These are phyloP conservation scores for Notocelia uddmanniana DNA, from an alignment of 2,888 invertebrate genomes.

Conservation along the genomic window DNA sequence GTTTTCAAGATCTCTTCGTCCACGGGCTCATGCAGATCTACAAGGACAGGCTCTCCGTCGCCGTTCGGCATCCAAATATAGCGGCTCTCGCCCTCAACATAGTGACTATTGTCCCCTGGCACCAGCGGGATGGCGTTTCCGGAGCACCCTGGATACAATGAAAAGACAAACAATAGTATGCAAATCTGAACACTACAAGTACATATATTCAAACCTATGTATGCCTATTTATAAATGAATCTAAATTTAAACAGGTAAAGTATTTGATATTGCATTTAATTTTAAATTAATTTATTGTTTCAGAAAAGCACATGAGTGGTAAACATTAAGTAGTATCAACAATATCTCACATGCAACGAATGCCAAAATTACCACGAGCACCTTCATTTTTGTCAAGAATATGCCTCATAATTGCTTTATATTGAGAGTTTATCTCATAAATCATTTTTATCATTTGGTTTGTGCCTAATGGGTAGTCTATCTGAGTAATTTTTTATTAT, in stretches of 20 bases:
- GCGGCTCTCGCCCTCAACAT: slow-evolving; percentile 56
- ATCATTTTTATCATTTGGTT: slow-evolving; percentile 8
- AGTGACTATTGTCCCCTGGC: slow-evolving; percentile 56
- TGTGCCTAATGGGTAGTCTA: background rate
- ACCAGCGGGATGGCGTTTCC: slow-evolving; percentile 42
- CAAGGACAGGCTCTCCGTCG: slow-evolving; percentile 52
- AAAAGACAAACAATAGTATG: background rate
- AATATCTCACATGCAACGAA: slow-evolving; percentile 45
- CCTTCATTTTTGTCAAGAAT: slow-evolving; percentile 43
- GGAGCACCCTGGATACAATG: slow-evolving; percentile 39
- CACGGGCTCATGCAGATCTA: slow-evolving; percentile 54
- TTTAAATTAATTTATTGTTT: no score
- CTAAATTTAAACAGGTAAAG: no score
- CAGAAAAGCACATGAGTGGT: no score
- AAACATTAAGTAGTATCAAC: no score
- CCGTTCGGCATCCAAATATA: slow-evolving; percentile 60
- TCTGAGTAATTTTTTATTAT: background rate
- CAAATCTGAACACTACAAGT: background rate
- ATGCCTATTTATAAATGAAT: no score
- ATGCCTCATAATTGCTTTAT: background rate
- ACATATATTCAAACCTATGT: background rate
- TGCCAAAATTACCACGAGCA: slow-evolving; percentile 43
- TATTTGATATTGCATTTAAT: no score
- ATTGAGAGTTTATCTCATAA: slow-evolving; percentile 4
- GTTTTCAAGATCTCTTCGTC: slow-evolving; percentile 40